Evolutionary conservation across 1,140 invertebrate species (phyloP), one percentile per base, ranked within the genome.

Genomic region (Hormaphis cornu): DNA sequence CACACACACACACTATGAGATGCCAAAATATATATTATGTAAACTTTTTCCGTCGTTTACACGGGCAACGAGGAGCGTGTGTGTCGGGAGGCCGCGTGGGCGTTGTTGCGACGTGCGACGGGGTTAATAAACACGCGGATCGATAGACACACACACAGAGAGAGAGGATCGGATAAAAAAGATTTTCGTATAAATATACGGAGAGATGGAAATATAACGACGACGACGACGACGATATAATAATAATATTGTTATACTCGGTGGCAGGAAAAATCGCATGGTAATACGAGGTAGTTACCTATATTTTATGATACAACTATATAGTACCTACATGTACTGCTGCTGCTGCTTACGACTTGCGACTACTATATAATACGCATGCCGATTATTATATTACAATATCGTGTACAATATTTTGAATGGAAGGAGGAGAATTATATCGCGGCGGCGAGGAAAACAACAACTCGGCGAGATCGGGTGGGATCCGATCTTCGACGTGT

Each of bases 401-500:
- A n/a, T n/a, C n/a, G n/a, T n/a, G n/a, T n/a, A n/a, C n/a, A n/a
- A n/a, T n/a, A n/a, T 46, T 9, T 63, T 33, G 59, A 48, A 48
- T 66, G 61, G 44, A 50, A 66, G 61, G 44, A 66, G 61, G 61
- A 48, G 44, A 33, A 66, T 10, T n/a, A 46, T 14, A 7, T 40
- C 4, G 18, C 59, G 7, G 3, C 42, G 18, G 42, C 14, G 9
- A 50, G 44, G 16, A 28, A 33, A 66, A 24, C 40, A 30, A 14
- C 30, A 12, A n/a, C 20, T 10, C 46, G n/a, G 3, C 18, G 12
- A 8, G 20, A 35, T 35, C 61, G 61, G 59, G 61, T 50, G 61
- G 61, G 61, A 63, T 66, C 61, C 28, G 20, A 66, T 66, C 44
- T 66, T 50, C n/a, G 14, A 50, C 20, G 61, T 66, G n/a, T 35